Evolutionary conservation across 2,113 vertebrate genomes (phyloP).

Genomic region (Monopterus albus): DNA sequence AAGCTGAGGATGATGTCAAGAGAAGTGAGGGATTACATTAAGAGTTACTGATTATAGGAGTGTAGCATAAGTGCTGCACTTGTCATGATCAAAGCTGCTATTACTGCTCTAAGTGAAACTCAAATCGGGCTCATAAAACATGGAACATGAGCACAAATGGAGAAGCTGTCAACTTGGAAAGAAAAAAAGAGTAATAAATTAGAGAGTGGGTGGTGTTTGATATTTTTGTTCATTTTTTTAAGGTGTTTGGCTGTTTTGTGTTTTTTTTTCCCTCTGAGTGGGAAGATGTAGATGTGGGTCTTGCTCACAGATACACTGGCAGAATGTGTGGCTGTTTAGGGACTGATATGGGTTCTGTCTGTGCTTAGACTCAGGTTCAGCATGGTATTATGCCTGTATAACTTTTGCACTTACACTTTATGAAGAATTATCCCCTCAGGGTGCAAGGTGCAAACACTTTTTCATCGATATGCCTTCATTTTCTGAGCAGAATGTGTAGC

Average conservation of each 20-base stretch:
- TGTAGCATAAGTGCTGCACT: conserved; percentile 51
- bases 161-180: conserved; percentile 28
- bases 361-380: conserved; percentile 9
- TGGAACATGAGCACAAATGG: conserved; percentile 31
- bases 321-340: conserved; percentile 31
- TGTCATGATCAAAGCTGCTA: conserved; percentile 66
- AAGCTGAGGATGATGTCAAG: conserved; percentile 48
- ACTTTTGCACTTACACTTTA: conserved; percentile 49
- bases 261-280: conserved; percentile 17
- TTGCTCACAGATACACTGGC: conserved; percentile 19
- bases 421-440: conserved; percentile 47
- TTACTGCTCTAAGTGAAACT: conserved; percentile 52
- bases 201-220: background rate
- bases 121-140: conserved; percentile 39
- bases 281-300: background rate
- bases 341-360: too few relatives aligned
- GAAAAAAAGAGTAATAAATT: background rate
- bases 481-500: conserved; percentile 13
- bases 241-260: background rate
- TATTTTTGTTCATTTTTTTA: background rate
- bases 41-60: conserved; percentile 52
- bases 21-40: conserved; percentile 59
- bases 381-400: conserved; percentile 3
- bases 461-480: conserved; percentile 45
- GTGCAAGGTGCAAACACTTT: conserved; percentile 24